Evolutionary conservation across 2,797 vertebrate species (phyloP).

Genomic region (Australoheros facetus): DNA sequence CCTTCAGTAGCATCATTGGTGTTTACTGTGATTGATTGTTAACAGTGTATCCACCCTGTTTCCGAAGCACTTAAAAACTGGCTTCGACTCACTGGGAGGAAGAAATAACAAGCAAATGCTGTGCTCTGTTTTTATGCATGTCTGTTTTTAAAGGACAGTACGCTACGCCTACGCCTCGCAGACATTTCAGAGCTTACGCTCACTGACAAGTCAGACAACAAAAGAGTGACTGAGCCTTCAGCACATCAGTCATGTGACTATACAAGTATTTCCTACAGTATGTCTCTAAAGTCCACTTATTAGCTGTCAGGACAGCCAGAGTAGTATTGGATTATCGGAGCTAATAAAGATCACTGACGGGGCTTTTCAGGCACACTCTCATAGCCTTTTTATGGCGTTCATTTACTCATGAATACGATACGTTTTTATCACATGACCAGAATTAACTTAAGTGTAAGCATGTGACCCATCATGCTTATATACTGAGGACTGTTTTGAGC

Average conservation of each 20-base stretch:
- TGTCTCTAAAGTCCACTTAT: neutral
- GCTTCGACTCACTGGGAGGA: conserved; percentile 1
- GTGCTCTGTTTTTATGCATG: neutral
- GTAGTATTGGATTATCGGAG: neutral
- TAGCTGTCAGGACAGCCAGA: neutral
- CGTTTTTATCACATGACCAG: neutral
- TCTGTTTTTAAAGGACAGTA: conserved; percentile 7
- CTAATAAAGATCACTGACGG: neutral
- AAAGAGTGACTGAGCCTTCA: neutral
- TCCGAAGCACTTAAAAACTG: neutral
- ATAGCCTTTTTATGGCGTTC: neutral
- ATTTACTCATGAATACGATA: neutral
- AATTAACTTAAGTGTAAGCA: too few species aligned
- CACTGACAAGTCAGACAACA: conserved; percentile 12
- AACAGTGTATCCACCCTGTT: conserved; percentile 4
- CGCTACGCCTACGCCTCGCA: neutral
- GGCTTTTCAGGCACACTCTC: neutral
- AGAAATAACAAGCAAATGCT: neutral
- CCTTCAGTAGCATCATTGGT: conserved; percentile 3
- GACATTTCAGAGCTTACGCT: conserved; percentile 6
- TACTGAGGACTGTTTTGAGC: neutral
- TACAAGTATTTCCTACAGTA: neutral
- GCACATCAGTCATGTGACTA: conserved; percentile 9
- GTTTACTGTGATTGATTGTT: conserved; percentile 32
- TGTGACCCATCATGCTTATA: neutral